phyloP scores from a whole-genome alignment of 1,140 invertebrate genomes.

The Elymnias hypermnestra region DNA sequence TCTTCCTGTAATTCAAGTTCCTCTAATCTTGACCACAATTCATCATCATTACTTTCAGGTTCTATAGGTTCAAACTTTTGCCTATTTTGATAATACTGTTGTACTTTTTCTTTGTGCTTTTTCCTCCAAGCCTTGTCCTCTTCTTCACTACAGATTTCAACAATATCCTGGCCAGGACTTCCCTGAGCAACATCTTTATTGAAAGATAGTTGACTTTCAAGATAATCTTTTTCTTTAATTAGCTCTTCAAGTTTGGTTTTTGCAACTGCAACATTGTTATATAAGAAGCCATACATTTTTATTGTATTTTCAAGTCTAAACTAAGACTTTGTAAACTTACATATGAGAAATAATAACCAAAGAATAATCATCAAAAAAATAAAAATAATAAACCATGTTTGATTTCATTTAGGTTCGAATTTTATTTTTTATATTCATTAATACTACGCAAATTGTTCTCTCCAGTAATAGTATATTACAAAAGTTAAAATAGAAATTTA shows the following conservation, averaged over 20 bases:
- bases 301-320: no score
- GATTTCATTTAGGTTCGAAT: no score
- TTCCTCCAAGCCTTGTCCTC: slow-evolving; percentile 76
- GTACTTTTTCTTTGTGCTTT: slow-evolving; percentile 55
- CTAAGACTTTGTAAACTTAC: no score
- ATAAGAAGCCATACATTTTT: no score
- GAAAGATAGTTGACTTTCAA: slow-evolving; percentile 70
- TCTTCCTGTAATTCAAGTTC: slow-evolving; percentile 73
- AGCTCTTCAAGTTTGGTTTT: slow-evolving; percentile 71
- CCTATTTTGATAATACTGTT: slow-evolving; percentile 43
- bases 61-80: slow-evolving; percentile 26
- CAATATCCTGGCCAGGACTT: slow-evolving; percentile 74
- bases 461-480: no score
- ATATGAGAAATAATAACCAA: no score
- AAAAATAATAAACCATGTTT: no score
- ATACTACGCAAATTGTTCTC: no score
- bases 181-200: slow-evolving; percentile 58
- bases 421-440: no score
- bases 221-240: slow-evolving; percentile 73
- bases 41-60: slow-evolving; percentile 43
- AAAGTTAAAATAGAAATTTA: no score
- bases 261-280: slow-evolving; percentile 60
- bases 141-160: slow-evolving; percentile 78
- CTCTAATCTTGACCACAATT: slow-evolving; percentile 65
- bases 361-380: no score